A percentile compares a stretch with the other conserved stretches of the same genome.
Evolutionary conservation across 2,888 invertebrate genomes (phyloP).

Genomic region (Meiosimyza platycephala): DNA sequence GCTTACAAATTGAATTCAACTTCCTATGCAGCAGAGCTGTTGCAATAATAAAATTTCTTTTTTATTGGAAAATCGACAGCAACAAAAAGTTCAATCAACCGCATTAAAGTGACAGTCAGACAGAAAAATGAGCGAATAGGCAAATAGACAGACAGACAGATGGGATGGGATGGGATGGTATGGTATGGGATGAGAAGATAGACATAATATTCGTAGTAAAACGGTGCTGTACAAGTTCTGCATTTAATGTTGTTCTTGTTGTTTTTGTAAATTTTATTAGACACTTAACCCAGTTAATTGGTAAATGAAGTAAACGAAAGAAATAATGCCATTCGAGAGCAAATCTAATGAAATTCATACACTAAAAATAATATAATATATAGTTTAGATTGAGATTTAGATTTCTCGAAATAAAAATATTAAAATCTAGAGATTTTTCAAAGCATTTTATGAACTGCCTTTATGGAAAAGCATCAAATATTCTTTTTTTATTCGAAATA

Average conservation of each 20-base stretch:
- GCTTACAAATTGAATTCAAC: not conserved
- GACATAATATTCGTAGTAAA: not conserved
- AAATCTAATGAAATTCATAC: no score
- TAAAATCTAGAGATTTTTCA: no score
- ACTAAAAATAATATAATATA: no score
- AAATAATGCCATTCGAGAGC: no score
- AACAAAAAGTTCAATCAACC: conserved; percentile 31
- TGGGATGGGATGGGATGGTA: not conserved
- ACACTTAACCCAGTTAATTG: conserved; percentile 21
- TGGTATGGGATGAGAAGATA: not conserved
- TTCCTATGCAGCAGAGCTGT: not conserved
- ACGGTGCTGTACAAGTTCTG: not conserved
- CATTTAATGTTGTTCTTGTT: conserved; percentile 1
- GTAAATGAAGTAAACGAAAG: not conserved
- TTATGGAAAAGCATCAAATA: no score
- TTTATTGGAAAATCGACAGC: conserved; percentile 27
- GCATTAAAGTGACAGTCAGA: not conserved
- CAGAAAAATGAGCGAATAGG: not conserved
- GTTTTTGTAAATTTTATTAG: conserved; percentile 12
- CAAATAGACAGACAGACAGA: conserved; percentile 5
- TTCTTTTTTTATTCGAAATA: no score
- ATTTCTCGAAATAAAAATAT: no score
- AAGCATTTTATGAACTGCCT: no score
- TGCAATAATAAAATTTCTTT: not conserved
- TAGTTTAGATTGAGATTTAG: no score